Evolutionary conservation across 2,888 invertebrate genomes (phyloP).

Genomic region (Yponomeuta plumbellus): DNA sequence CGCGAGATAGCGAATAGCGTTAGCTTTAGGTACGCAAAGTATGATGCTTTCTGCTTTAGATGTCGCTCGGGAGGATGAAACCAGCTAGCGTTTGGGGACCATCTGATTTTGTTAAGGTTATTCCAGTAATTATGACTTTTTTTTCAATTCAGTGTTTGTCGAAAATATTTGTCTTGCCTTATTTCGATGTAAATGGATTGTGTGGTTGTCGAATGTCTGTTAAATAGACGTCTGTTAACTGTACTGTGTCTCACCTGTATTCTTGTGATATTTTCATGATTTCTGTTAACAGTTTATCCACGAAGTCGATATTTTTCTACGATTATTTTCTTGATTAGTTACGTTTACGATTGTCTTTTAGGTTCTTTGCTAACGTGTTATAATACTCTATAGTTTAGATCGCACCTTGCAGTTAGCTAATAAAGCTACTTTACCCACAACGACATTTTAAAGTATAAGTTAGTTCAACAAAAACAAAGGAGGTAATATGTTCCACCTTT

Average conservation of each 20-base stretch:
- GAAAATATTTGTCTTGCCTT: slow-evolving; percentile 15
- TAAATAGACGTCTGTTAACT: neutral
- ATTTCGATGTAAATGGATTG: slow-evolving; percentile 10
- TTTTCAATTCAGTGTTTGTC: slow-evolving; percentile 14
- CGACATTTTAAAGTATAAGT: neutral
- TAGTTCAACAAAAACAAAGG: neutral
- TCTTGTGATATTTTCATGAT: slow-evolving; percentile 10
- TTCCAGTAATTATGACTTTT: neutral
- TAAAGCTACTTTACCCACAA: neutral
- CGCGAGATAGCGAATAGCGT: neutral
- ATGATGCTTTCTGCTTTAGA: slow-evolving; percentile 29
- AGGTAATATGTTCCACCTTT: neutral
- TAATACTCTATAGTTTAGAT: slow-evolving; percentile 2
- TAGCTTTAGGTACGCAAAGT: slow-evolving; percentile 25
- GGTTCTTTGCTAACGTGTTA: slow-evolving; percentile 2
- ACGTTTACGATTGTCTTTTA: neutral
- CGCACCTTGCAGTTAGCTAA: neutral
- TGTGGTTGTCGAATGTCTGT: neutral
- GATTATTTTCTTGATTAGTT: neutral
- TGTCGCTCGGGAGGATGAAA: slow-evolving; percentile 27
- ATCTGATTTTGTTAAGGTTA: slow-evolving; percentile 29
- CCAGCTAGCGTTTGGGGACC: slow-evolving; percentile 36
- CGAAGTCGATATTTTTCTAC: slow-evolving; percentile 9
- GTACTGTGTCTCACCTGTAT: slow-evolving; percentile 4
- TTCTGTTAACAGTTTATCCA: slow-evolving; percentile 6